Base-by-base conservation (phyloP, 2,113 vertebrate genomes). In the Carollia perspicillata region DNA sequence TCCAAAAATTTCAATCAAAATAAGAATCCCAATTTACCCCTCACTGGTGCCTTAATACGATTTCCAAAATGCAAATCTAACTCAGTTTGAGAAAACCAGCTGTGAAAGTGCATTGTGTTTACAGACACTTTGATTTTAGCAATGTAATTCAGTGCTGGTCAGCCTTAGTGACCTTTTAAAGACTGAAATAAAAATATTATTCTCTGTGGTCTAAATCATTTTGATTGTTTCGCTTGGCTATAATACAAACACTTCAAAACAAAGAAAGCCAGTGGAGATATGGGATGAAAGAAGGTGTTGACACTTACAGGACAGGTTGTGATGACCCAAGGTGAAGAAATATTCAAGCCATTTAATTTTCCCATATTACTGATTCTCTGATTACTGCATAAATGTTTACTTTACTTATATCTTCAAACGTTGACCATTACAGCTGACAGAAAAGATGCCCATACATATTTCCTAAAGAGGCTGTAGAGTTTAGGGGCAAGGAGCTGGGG, bases 101-200 rank as follows among this genome's bases (percentile, higher is more conserved):
- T 98, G 95, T 95, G 97, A 96, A 97, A 93, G 89, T 96, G 77
- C 92, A 68, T 86, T 92, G 40, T 97, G 94, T 72, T 98, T 97
- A 97, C 83, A 97, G 95, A 97, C 93, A 98, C 71, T 96, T 93
- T 84, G 94, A 97, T 98, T 98, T 98, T 95, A 98, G 96, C 92
- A 84, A 93, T 91, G 97, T 93, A 98, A 98, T 98, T 98, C 97
- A 98, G 79, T 94, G 42, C 79, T 96, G 93, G 95, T 98, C 95
- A 89, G 97, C 94, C 97, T 98, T 98, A 95, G 97, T 98, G 98
- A 98, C 96, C 97, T 98, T 98, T 98, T 92, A 98, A 98, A 97
- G 96, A 97, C 97, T 94, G 96, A 98, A 98, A 98, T 98, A 97
- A 98, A 98, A 98, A 97, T 95, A 96, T 96, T 97, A 89, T 98